phyloP scores from a whole-genome alignment of 2,888 invertebrate genomes.

The Agrotis ipsilon region DNA sequence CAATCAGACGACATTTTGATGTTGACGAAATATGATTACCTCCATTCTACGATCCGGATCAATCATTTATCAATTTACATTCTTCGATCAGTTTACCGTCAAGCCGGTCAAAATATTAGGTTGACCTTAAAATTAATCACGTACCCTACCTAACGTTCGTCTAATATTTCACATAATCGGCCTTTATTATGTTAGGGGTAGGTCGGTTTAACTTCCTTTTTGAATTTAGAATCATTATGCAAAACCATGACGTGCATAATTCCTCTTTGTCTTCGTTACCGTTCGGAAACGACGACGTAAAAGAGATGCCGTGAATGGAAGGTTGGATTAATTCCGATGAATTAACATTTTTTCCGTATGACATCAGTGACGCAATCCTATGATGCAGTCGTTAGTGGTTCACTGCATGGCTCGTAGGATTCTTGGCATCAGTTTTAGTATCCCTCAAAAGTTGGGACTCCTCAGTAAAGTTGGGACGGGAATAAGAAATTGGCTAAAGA shows the following conservation, averaged over 20 bases:
- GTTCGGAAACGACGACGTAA: slow-evolving; percentile 21
- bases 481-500: not conserved
- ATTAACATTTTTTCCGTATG: slow-evolving; percentile 35
- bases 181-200: not conserved
- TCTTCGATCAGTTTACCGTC: slow-evolving; percentile 16
- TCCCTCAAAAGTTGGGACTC: too few relatives aligned
- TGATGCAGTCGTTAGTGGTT: slow-evolving; percentile 16
- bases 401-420: slow-evolving; percentile 5
- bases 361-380: slow-evolving; percentile 3
- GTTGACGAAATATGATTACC: not conserved
- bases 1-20: too few relatives aligned
- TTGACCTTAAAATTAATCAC: slow-evolving; percentile 1
- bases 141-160: not conserved
- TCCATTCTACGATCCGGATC: not conserved
- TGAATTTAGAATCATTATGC: slow-evolving; percentile 9
- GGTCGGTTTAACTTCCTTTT: not conserved
- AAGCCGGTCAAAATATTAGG: slow-evolving; percentile 9
- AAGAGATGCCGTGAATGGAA: slow-evolving; percentile 26
- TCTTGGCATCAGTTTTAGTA: slow-evolving; percentile 3
- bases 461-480: not conserved
- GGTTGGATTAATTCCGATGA: slow-evolving; percentile 14
- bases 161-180: slow-evolving; percentile 9
- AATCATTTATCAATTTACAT: not conserved
- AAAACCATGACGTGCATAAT: slow-evolving; percentile 30
- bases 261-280: not conserved